A percentile compares a stretch with the other conserved stretches of the same genome.
Evolutionary conservation across 2,797 vertebrate genomes (phyloP).

Genomic region (Dendrocincla tyrannina): DNA sequence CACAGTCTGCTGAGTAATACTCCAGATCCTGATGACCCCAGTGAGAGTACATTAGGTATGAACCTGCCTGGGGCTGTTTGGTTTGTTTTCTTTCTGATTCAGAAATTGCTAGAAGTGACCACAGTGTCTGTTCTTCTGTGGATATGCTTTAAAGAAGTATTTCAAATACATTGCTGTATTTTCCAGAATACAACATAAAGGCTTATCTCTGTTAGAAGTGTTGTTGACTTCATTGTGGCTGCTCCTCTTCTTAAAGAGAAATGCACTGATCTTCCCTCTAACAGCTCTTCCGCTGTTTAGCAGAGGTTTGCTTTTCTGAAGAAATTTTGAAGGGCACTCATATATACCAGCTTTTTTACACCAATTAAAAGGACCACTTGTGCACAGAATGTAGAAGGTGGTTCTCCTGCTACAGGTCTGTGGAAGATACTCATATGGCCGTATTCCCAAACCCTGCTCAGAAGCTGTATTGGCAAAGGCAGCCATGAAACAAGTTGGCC

Average conservation of each 20-base stretch:
- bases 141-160: background rate
- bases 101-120: background rate
- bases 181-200: background rate
- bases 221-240: background rate
- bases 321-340: background rate
- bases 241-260: background rate
- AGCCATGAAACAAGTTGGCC: background rate
- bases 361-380: background rate
- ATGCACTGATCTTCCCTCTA: background rate
- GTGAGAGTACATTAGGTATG: slow-evolving; percentile 86
- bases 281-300: background rate
- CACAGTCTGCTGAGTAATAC: slow-evolving; percentile 91
- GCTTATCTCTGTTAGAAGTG: background rate
- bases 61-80: background rate
- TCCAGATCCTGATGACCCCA: slow-evolving; percentile 87
- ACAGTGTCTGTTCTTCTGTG: background rate
- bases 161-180: background rate
- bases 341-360: background rate
- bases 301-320: background rate
- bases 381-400: background rate
- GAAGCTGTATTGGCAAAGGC: background rate
- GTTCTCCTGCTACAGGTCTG: background rate
- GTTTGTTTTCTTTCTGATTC: background rate
- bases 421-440: background rate
- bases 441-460: background rate